phyloP scores from a whole-genome alignment of 2,113 vertebrate species.

The Otus sunia region DNA sequence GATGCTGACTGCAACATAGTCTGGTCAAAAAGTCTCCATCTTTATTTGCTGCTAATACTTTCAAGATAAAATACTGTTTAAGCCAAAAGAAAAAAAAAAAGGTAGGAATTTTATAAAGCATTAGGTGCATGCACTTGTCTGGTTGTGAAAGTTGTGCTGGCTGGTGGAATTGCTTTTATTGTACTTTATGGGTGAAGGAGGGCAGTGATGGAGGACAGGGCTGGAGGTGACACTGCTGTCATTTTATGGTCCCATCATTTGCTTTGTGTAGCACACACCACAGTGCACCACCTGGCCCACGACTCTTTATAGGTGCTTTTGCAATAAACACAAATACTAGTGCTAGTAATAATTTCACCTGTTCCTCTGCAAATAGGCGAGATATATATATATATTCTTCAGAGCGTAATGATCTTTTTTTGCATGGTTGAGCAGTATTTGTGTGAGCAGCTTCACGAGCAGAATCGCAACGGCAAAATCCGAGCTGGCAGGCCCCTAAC shows the following conservation, averaged over 20 bases:
- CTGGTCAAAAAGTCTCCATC: background rate
- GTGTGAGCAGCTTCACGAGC: rapidly evolving
- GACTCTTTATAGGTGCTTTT: background rate
- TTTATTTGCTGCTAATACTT: background rate
- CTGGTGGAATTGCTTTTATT: background rate
- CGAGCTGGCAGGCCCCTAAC: background rate
- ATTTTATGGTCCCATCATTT: rapidly evolving
- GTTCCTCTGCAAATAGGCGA: background rate
- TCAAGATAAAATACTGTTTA: background rate
- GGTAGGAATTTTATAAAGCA: background rate
- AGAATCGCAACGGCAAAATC: background rate
- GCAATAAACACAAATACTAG: background rate
- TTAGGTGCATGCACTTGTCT: background rate
- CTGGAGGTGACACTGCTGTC: background rate
- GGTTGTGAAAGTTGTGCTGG: background rate
- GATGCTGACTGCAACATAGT: background rate
- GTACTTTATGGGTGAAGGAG: background rate
- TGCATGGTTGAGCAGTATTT: background rate
- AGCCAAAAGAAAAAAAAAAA: background rate
- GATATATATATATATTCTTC: background rate
- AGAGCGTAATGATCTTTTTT: background rate
- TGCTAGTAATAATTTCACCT: rapidly evolving
- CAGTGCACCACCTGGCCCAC: rapidly evolving
- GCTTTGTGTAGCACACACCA: background rate
- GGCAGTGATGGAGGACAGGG: background rate